Evolutionary conservation across 2,888 invertebrate genomes (phyloP).

Genomic region (Xylota sylvarum): DNA sequence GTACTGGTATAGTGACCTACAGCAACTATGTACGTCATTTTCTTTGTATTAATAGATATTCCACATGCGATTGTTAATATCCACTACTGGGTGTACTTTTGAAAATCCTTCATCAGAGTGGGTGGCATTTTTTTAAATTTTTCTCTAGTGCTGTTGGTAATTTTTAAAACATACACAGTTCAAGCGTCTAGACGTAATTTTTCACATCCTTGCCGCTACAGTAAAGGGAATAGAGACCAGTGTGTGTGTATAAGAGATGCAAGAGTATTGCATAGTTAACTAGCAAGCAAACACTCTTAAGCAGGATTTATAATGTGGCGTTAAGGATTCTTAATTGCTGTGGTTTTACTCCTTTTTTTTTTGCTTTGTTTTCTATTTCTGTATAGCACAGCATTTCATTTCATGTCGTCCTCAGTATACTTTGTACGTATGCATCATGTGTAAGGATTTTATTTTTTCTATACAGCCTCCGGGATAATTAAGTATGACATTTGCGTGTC

Average conservation of each 20-base stretch:
- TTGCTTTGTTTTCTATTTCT: constrained; percentile 21
- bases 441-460: constrained; percentile 8
- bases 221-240: constrained; percentile 18
- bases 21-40: not conserved
- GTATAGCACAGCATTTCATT: constrained; percentile 16
- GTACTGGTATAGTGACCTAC: too few species aligned
- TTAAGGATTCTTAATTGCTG: constrained; percentile 77
- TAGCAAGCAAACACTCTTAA: constrained; percentile 75
- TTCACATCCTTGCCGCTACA: constrained; percentile 59
- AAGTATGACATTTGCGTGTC: constrained; percentile 41
- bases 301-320: constrained; percentile 77
- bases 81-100: constrained; percentile 39
- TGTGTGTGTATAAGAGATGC: constrained; percentile 15
- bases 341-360: constrained; percentile 58
- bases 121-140: constrained; percentile 16
- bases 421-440: not conserved
- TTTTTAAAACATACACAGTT: constrained; percentile 49
- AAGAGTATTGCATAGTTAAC: constrained; percentile 61
- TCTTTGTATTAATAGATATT: not conserved
- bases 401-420: not conserved
- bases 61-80: constrained; percentile 50
- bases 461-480: constrained; percentile 39
- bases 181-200: constrained; percentile 77
- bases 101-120: constrained; percentile 35
- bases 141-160: constrained; percentile 15